Evolutionary conservation across 2,888 invertebrate species (phyloP), one percentile per base, ranked within the genome.

Genomic region (Leptinotarsa rubiginosa): DNA sequence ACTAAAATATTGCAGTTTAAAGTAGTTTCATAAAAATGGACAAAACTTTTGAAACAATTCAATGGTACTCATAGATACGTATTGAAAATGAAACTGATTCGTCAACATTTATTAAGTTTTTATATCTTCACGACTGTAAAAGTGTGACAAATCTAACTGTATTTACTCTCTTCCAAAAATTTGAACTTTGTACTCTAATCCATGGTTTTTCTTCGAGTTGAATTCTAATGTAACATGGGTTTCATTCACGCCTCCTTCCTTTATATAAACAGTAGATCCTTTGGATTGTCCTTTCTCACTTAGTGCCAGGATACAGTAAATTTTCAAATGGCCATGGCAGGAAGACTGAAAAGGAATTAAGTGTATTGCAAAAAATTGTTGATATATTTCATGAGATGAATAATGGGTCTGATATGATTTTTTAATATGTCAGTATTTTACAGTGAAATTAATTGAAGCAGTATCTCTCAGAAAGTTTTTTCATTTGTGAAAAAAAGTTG

Each of bases 241-340:
- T 47, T 80, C 77, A 41, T 73, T 74, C 5, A 78, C 47, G n/a
- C 81, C 81, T 20, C 81, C 81, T 5, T 75, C 47, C 49, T 75
- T 79, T n/a, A 81, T 49, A 12, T 75, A 73, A 2, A 72, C 78
- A 1, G 75, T 75, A 13, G 78, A 77, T n/a, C 76, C 76, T 16
- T 72, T 65, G 50, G 76, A 78, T 47, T 70, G 68, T 12, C 70
- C 65, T 59, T 77, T 64, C 41, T 78, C 75, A 49, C 80, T 81
- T 16, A 77, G 22, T 1, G 74, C 78, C 72, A 74, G 70, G n/a
- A 81, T 68, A 70, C 81, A 81, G 50, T 75, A 79, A 47, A 79
- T 78, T 70, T 75, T 80, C 22, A 75, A 12, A 62, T 81, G 79
- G 16, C 78, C 79, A 47, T 70, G 69, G 54, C 72, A 78, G n/a